Conservation (phyloP, 1,140 invertebrate genomes). For the Drosophila varians region DNA sequence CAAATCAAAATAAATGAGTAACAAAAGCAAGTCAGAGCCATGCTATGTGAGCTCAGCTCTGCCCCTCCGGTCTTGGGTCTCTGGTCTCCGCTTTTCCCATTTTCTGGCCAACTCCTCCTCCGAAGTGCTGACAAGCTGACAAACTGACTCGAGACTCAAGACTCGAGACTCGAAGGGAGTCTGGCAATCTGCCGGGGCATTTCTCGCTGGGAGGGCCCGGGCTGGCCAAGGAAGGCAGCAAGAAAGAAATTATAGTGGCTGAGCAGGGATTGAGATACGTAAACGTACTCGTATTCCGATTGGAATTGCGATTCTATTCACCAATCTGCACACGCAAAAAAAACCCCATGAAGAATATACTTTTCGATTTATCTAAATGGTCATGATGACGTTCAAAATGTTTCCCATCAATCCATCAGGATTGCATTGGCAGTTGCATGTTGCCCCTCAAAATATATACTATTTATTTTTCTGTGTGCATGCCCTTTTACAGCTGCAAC, state of each 20-base stretch:
- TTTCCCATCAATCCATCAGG: too few relatives aligned
- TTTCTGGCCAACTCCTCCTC: conserved; percentile 6
- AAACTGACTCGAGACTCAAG: conserved; percentile 56
- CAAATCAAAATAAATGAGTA: conserved; percentile 83
- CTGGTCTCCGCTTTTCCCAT: conserved; percentile 8
- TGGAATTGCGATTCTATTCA: conserved; percentile 39
- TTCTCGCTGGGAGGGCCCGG: conserved; percentile 6
- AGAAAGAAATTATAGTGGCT: conserved; percentile 52
- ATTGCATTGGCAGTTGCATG: not conserved
- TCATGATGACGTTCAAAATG: not conserved
- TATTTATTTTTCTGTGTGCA: conserved; percentile 7
- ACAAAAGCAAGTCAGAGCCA: conserved; percentile 59
- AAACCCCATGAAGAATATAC: not conserved
- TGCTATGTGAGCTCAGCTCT: conserved; percentile 25
- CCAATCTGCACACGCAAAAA: not conserved
- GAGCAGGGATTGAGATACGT: conserved; percentile 55
- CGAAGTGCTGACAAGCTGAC: conserved; percentile 73
- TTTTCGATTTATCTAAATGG: not conserved
- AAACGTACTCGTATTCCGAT: conserved; percentile 42
- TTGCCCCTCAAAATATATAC: not conserved
- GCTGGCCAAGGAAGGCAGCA: conserved; percentile 7
- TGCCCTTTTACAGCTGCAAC: conserved; percentile 24
- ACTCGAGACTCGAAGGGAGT: conserved; percentile 39
- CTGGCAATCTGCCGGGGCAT: conserved; percentile 41
- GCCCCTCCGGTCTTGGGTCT: not conserved